Conservation (phyloP, 2,888 invertebrate genomes). For the Platycheirus albimanus region DNA sequence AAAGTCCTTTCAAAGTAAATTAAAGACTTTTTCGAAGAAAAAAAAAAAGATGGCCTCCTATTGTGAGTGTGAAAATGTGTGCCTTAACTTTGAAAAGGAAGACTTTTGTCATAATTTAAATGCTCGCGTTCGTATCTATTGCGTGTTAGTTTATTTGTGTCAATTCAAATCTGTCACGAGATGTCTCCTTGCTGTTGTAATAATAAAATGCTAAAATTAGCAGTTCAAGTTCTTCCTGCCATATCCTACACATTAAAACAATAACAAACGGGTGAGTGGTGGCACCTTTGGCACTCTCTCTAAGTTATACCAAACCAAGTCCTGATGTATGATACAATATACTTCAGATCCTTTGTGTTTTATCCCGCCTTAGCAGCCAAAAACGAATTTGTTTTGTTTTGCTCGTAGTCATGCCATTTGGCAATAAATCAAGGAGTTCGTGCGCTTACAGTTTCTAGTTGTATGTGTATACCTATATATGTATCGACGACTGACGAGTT, state of each 20-base stretch:
- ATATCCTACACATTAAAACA: background rate
- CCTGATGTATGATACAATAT: too few species aligned
- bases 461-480: background rate
- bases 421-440: conserved; percentile 28
- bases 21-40: too few species aligned
- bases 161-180: conserved; percentile 66
- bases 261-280: background rate
- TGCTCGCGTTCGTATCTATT: conserved; percentile 23
- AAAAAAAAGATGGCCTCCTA: too few species aligned
- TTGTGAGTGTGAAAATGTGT: conserved; percentile 8
- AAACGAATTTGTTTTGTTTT: background rate
- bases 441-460: too few species aligned
- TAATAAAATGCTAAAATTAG: conserved; percentile 53
- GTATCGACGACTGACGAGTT: too few species aligned
- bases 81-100: conserved; percentile 14
- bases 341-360: background rate
- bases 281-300: background rate
- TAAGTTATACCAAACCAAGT: too few species aligned
- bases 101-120: conserved; percentile 28
- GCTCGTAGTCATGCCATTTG: conserved; percentile 21
- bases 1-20: too few species aligned
- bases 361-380: too few species aligned
- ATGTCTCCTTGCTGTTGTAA: conserved; percentile 16
- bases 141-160: conserved; percentile 35
- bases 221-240: conserved; percentile 37